Base-by-base conservation (phyloP, 2,797 vertebrate species). In the Sphenopsis melanotis region DNA sequence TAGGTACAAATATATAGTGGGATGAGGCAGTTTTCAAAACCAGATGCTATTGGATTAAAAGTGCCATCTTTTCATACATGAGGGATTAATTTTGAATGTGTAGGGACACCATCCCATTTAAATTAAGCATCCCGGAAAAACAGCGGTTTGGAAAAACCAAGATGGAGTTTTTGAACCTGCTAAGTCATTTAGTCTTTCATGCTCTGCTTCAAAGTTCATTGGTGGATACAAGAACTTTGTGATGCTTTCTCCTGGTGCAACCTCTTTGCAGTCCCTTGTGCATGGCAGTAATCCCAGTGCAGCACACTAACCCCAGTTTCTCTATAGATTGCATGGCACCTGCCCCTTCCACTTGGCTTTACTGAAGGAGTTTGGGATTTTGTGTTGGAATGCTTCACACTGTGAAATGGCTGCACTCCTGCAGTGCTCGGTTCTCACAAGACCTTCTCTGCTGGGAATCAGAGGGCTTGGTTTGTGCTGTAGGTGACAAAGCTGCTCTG, bases 111-210 rank as follows among this genome's bases (percentile, higher is more conserved):
- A 30, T 80, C 17, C 42, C 29, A 5, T 76, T 90, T 32, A 81
- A 89, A 80, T 82, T 16, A 50, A 46, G 10, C 24, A 39, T 86
- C 41, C 13, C 3, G 1, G 77, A 49, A 68, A 68, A 80, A 41
- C 41, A 42, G 32, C 3, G 4, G 11, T 70, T 72, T 90, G 66
- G 80, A 74, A 88, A 87, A 93, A 39, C 7, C 37, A 66, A 87
- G 95, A 93, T 94, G 94, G 91, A 93, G 94, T 89, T 95, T 77
- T 66, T 77, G 85, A 94, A 92, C 68, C 52, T 81, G 84, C 88
- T 42, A 9, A 72, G 32, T 68, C 50, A 47, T 81, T 77, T 32
- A 46, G 55, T 90, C 66, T 87, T 52, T 83, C 53, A 52, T 34
- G 52, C 79, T 74, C 66, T 53, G 80, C 90, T 90, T 93, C 92